Percentiles rank a stretch among this genome's conserved stretches.
These are phyloP conservation scores for Acanthosepion pharaonis DNA, from an alignment of 2,888 invertebrate species.

Conservation along the genomic window DNA sequence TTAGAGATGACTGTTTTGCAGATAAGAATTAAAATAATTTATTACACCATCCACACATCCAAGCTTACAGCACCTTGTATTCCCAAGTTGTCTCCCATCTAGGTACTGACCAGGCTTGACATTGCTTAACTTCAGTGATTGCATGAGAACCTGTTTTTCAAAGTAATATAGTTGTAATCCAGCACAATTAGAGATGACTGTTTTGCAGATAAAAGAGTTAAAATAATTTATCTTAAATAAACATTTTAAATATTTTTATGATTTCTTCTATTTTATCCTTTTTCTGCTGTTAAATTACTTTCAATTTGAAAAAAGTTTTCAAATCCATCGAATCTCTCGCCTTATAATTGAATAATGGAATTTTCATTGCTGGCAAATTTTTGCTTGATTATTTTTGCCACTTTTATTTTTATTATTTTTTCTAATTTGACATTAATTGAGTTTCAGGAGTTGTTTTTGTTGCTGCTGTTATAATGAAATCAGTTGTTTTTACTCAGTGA, in stretches of 20 bases:
- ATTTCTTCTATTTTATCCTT: neutral
- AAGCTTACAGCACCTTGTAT: too few species aligned
- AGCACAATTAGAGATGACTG: neutral
- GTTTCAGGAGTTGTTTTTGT: neutral
- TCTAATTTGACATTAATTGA: neutral
- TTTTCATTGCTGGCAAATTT: constrained; percentile 33
- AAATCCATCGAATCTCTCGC: neutral
- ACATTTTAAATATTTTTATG: neutral
- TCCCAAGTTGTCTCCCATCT: too few species aligned
- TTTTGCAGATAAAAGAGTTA: neutral
- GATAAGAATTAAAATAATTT: too few species aligned
- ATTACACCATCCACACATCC: too few species aligned
- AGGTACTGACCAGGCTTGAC: too few species aligned
- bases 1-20: too few species aligned
- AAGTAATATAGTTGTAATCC: neutral
- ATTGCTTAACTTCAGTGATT: too few species aligned
- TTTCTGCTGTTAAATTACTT: neutral
- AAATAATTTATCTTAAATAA: neutral
- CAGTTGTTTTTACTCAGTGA: neutral
- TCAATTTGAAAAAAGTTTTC: neutral
- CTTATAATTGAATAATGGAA: constrained; percentile 23
- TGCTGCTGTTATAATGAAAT: neutral
- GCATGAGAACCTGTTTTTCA: too few species aligned
- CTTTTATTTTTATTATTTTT: neutral
- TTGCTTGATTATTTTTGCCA: neutral